phyloP scores from a whole-genome alignment of 2,888 invertebrate species.

The Tromatobia lineatoria region DNA sequence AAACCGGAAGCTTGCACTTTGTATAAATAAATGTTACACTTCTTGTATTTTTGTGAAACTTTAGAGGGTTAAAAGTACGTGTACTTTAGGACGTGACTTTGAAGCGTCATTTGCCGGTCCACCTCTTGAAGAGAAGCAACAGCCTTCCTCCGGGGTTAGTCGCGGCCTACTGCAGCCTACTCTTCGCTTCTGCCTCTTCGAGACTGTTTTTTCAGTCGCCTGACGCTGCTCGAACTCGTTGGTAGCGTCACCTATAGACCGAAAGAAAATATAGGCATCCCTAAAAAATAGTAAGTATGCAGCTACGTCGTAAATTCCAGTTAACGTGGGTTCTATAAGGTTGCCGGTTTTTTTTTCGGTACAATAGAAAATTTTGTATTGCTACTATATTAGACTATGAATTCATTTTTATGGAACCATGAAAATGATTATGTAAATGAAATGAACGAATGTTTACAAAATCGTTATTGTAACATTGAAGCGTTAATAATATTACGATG shows the following conservation, averaged over 20 bases:
- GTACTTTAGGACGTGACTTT: not conserved
- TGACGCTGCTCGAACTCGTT: not conserved
- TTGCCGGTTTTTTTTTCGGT: not conserved
- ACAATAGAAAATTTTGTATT: no score
- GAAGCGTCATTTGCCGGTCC: not conserved
- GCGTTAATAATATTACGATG: no score
- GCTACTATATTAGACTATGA: no score
- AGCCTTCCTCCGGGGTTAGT: not conserved
- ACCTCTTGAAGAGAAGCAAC: not conserved
- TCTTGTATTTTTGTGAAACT: no score
- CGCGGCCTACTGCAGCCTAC: conserved; percentile 1
- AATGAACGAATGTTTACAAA: no score
- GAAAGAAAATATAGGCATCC: not conserved
- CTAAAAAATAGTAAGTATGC: not conserved
- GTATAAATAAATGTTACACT: not conserved
- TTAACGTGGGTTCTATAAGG: not conserved
- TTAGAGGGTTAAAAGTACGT: not conserved
- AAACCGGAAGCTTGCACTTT: not conserved
- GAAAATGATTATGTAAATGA: no score
- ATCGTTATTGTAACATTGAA: no score
- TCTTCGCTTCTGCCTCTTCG: not conserved
- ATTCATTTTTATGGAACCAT: no score
- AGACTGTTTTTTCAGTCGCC: not conserved
- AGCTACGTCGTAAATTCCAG: not conserved
- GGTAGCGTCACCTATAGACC: conserved; percentile 9